Conservation (phyloP, 2,888 invertebrate genomes). For the Chymomyza caudatula region DNA sequence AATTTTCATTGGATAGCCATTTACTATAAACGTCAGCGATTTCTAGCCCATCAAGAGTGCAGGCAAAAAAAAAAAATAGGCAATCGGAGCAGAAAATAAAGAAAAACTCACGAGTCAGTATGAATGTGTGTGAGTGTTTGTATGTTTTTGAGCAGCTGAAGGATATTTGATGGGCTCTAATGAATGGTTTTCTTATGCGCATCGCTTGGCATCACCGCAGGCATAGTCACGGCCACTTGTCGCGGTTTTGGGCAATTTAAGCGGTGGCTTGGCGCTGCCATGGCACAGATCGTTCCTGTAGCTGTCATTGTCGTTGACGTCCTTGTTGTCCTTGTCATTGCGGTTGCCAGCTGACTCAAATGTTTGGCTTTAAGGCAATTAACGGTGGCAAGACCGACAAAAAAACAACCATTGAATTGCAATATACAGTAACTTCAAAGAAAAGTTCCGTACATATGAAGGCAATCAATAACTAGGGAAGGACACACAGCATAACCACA, state of each 20-base stretch:
- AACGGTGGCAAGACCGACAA: constrained; percentile 43
- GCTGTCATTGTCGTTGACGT: constrained; percentile 37
- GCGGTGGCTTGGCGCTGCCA: constrained; percentile 52
- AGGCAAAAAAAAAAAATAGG: neutral
- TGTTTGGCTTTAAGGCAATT: constrained; percentile 72
- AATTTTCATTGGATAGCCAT: constrained; percentile 73
- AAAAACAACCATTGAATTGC: neutral
- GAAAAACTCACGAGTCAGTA: constrained; percentile 18
- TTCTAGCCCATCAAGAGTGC: constrained; percentile 28
- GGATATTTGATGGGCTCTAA: constrained; percentile 66
- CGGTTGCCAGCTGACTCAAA: constrained; percentile 54
- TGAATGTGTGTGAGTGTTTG: constrained; percentile 28
- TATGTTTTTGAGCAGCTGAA: constrained; percentile 26
- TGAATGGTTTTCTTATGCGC: constrained; percentile 72
- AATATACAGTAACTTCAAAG: neutral
- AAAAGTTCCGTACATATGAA: neutral
- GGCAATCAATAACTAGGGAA: constrained; percentile 20
- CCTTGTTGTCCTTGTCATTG: constrained; percentile 39
- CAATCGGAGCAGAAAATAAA: constrained; percentile 8
- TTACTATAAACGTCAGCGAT: constrained; percentile 72
- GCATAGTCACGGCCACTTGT: constrained; percentile 60
- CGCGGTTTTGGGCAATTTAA: constrained; percentile 71
- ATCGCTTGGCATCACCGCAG: constrained; percentile 50
- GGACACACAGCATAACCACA: constrained; percentile 30
- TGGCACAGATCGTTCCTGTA: neutral